Conservation (phyloP, 1,140 invertebrate genomes). For the Lepidotrigona ventralis region DNA sequence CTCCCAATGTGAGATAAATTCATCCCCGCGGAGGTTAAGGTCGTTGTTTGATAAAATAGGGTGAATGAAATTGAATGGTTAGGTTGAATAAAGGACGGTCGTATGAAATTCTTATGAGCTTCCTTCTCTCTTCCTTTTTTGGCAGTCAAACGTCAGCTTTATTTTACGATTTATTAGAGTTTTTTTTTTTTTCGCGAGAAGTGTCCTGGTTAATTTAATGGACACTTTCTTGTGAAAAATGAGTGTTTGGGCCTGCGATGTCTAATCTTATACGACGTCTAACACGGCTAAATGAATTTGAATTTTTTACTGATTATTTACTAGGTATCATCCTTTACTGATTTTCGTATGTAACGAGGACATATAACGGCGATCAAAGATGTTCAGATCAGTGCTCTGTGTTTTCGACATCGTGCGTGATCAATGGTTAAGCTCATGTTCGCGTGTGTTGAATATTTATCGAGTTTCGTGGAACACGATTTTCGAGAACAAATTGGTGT, state of each 20-base stretch:
- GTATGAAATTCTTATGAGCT: neutral
- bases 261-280: too few relatives aligned
- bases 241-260: too few relatives aligned
- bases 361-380: slow-evolving; percentile 19
- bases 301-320: neutral
- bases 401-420: neutral
- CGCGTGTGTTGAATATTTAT: neutral
- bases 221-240: neutral
- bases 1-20: neutral
- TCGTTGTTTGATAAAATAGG: neutral
- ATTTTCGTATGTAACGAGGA: neutral
- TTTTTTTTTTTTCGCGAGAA: neutral
- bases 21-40: neutral
- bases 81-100: neutral
- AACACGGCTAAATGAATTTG: neutral
- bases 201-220: neutral
- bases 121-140: neutral
- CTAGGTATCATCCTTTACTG: neutral
- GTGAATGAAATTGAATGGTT: neutral
- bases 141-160: neutral
- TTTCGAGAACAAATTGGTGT: neutral
- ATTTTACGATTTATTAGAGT: neutral
- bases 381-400: neutral
- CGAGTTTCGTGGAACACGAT: neutral
- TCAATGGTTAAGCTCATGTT: neutral